Conservation (phyloP, 64 coral and sea anemone genomes). For the Stylophora pistillata region DNA sequence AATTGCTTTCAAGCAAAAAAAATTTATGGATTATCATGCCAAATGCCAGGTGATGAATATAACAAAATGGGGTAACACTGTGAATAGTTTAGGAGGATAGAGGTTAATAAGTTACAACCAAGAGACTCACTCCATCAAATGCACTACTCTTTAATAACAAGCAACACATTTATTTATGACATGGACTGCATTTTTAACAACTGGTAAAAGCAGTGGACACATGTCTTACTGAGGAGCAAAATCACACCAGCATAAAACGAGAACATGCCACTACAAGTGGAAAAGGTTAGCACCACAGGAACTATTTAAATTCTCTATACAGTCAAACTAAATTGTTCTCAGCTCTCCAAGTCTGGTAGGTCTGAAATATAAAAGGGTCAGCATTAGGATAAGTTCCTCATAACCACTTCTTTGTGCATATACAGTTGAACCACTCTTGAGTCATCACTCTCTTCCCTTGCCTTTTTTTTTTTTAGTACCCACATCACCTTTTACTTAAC, state of each 20-base stretch:
- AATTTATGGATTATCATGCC: too few relatives aligned
- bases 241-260: background rate
- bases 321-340: background rate
- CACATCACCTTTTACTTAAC: too few relatives aligned
- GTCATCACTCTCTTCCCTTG: too few relatives aligned
- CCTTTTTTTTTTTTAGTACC: too few relatives aligned
- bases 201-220: conserved; percentile 6
- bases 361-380: background rate
- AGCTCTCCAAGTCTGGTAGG: conserved; percentile 32
- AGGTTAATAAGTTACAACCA: background rate
- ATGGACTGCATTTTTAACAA: background rate
- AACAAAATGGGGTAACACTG: too few relatives aligned
- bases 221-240: background rate
- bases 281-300: background rate
- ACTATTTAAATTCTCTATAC: conserved; percentile 22
- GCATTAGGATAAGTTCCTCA: background rate
- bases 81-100: too few relatives aligned
- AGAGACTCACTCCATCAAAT: background rate
- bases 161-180: background rate
- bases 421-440: too few relatives aligned
- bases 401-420: too few relatives aligned
- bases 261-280: background rate
- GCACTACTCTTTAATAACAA: conserved; percentile 17
- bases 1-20: too few relatives aligned
- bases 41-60: too few relatives aligned